A percentile compares a stretch with the other conserved stretches of the same genome.
These are phyloP conservation scores for Aegithalos caudatus DNA, from an alignment of 2,113 vertebrate genomes.

Conservation along the genomic window DNA sequence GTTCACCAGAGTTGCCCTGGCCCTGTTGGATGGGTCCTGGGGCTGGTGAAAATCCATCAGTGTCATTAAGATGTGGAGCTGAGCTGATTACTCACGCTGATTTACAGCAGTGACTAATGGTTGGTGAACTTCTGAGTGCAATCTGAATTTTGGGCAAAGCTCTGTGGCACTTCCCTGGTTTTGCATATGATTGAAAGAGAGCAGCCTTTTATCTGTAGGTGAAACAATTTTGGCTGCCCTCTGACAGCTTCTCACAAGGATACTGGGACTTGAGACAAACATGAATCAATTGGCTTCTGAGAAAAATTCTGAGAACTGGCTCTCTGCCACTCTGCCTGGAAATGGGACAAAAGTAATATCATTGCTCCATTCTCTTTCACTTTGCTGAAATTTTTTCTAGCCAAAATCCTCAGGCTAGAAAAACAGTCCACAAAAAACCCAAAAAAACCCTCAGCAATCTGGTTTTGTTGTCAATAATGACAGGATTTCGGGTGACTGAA, in stretches of 20 bases:
- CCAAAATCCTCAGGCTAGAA: not conserved
- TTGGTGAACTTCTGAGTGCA: not conserved
- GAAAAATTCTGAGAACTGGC: conserved; percentile 8
- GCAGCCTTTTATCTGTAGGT: not conserved
- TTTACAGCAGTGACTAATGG: not conserved
- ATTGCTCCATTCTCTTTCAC: not conserved
- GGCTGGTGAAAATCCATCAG: not conserved
- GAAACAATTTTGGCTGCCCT: conserved; percentile 28
- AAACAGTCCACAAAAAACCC: not conserved
- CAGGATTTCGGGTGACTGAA: not conserved
- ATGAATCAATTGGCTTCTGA: conserved; percentile 8
- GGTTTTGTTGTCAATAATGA: not conserved
- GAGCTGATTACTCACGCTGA: not conserved
- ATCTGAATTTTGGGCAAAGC: not conserved
- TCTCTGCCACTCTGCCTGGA: conserved; percentile 7
- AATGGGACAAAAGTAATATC: not conserved
- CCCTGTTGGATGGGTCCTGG: not conserved
- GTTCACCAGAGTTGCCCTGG: not conserved
- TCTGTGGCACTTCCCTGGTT: not conserved
- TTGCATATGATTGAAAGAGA: not conserved
- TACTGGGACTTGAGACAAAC: not conserved
- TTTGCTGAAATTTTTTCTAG: not conserved
- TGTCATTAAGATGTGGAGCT: not conserved
- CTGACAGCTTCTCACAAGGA: conserved; percentile 15
- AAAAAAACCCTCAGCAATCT: not conserved